Base-by-base conservation (phyloP, 2,888 invertebrate species). In the Aromia moschata region DNA sequence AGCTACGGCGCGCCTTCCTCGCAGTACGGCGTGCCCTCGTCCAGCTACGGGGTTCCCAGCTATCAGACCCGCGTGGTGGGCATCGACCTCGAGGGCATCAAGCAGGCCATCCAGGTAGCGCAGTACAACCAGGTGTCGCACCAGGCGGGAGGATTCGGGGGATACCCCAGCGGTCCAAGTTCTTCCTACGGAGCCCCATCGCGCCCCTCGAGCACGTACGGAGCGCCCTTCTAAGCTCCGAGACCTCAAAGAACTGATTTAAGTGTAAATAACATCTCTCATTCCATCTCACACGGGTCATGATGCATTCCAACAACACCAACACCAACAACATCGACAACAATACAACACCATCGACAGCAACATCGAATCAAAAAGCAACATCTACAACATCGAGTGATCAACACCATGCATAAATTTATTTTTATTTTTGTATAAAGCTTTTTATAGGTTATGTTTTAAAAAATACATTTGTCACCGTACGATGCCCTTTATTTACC, bases 101-200 rank as follows among this genome's bases (percentile, higher is more conserved):
- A 91, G 74, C 93, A 92, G 74, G 93, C 92, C 71, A 90, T 93
- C 82, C 93, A 93, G 80, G 93, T 93, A 65, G 93, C 93, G 38
- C 92, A 93, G 76, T 93, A 89, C 85, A 86, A 89, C 70, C 92
- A 92, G 82, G 80, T 84, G 65, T 83, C 83, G 79, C 82, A 85
- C 71, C 85, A 85, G 60, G 72, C 83, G 69, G 71, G 71, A n/a
- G 53, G 56, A n/a, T 68, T 69, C 69, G 75, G 79, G n/a, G 81
- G 83, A 31, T 83, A 83, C 70, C 81, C 82, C 47, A 82, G 83
- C 61, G 80, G 78, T 49, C 81, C 82, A 9, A 81, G 81, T 64
- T 67, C 73, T 47, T 74, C 73, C 68, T 83, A 82, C 71, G 81
- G 81, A 17, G 86, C 82, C 64, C 88, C 86, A 63, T n/a, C n/a